Percentiles rank a stretch among this genome's conserved stretches.
Conservation (phyloP, 2,113 vertebrate genomes). For the Silurus asotus region DNA sequence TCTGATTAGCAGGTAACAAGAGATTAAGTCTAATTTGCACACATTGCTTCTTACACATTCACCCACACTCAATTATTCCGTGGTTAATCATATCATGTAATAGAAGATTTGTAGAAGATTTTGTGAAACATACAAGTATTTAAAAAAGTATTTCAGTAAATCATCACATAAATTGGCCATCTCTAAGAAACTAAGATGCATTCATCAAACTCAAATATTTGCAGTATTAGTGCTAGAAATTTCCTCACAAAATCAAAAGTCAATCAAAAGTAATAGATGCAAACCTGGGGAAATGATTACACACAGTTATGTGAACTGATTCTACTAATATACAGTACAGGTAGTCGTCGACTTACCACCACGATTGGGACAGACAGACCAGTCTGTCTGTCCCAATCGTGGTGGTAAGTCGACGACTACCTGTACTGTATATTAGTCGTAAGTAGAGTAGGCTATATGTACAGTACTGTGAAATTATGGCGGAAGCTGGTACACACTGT, state of each 20-base stretch:
- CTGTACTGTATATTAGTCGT: too few species aligned
- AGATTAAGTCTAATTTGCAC: constrained; percentile 4
- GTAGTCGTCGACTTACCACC: too few species aligned
- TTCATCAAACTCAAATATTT: not conserved
- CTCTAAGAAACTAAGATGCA: not conserved
- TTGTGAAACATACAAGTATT: not conserved
- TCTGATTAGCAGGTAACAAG: constrained; percentile 19
- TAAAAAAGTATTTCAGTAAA: not conserved
- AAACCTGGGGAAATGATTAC: not conserved
- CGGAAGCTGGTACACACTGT: too few species aligned
- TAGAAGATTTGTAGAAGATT: not conserved
- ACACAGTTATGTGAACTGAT: not conserved
- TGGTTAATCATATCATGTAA: not conserved
- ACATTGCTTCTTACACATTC: not conserved
- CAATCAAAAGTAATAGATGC: not conserved
- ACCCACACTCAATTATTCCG: not conserved
- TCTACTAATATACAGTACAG: not conserved
- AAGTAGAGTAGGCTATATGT: too few species aligned
- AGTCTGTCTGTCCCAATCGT: too few species aligned
- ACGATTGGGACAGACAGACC: too few species aligned
- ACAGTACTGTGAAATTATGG: too few species aligned
- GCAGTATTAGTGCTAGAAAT: not conserved
- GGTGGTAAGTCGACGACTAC: too few species aligned
- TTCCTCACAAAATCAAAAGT: not conserved
- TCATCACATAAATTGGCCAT: not conserved